phyloP scores from a whole-genome alignment of 2,888 invertebrate genomes.

The Hoplodrina blanda region DNA sequence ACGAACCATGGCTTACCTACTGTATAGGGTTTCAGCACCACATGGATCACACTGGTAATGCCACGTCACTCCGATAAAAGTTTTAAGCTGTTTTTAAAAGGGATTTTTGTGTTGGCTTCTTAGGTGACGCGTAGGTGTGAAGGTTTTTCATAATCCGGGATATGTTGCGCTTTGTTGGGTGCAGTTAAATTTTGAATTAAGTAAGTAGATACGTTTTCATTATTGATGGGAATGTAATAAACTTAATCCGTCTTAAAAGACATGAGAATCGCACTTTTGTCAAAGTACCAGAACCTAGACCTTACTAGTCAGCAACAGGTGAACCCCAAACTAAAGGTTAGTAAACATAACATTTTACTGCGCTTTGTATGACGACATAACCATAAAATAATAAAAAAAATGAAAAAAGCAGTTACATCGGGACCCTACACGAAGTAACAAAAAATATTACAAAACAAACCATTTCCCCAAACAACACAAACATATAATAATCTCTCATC shows the following conservation, averaged over 20 bases:
- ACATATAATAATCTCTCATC: slow-evolving; percentile 72
- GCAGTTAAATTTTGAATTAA: background rate
- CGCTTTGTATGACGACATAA: background rate
- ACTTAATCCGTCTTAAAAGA: background rate
- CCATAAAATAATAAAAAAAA: background rate
- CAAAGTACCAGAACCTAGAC: background rate
- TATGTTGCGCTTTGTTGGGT: slow-evolving; percentile 37
- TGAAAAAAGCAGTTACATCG: background rate
- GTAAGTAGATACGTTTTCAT: too few species aligned
- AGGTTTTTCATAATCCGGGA: slow-evolving; percentile 50
- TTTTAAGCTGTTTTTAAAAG: slow-evolving; percentile 66
- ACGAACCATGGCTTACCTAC: slow-evolving; percentile 69
- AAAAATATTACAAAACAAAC: slow-evolving; percentile 7
- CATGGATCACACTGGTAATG: slow-evolving; percentile 69
- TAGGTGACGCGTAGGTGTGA: slow-evolving; percentile 58
- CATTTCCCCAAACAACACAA: slow-evolving; percentile 11
- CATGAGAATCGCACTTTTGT: background rate
- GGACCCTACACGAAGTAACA: background rate
- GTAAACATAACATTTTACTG: background rate
- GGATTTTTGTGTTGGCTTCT: slow-evolving; percentile 62
- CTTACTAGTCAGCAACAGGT: background rate
- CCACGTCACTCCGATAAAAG: slow-evolving; percentile 65
- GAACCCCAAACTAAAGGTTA: background rate
- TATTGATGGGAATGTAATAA: background rate
- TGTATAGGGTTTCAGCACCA: slow-evolving; percentile 78